Evolutionary conservation across 1,140 invertebrate genomes (phyloP).

Genomic region (Macrobrachium rosenbergii): DNA sequence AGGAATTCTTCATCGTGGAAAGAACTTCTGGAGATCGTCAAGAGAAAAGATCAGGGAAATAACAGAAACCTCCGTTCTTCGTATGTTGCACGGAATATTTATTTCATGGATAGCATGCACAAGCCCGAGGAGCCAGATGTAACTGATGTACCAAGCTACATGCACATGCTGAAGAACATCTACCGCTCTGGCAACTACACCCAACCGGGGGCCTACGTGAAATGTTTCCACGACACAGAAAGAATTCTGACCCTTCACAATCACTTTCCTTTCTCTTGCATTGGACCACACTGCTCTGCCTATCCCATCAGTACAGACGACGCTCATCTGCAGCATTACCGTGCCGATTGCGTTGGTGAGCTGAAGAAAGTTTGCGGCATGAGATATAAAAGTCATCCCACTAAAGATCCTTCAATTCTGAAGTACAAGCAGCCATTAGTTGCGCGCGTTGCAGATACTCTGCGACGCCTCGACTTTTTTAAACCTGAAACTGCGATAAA

Average conservation of each 20-base stretch:
- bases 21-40: slow-evolving; percentile 81
- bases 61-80: slow-evolving; percentile 84
- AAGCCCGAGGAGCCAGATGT: slow-evolving; percentile 87
- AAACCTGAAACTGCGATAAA: slow-evolving; percentile 13
- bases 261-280: slow-evolving; percentile 90
- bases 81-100: slow-evolving; percentile 94
- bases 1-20: slow-evolving; percentile 76
- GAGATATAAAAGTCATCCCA: slow-evolving; percentile 84
- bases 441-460: slow-evolving; percentile 69
- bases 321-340: slow-evolving; percentile 93
- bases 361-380: slow-evolving; percentile 85
- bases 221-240: slow-evolving; percentile 94
- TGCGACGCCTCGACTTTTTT: slow-evolving; percentile 50
- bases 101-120: slow-evolving; percentile 91
- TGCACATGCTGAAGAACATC: slow-evolving; percentile 96
- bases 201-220: slow-evolving; percentile 93
- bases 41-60: slow-evolving; percentile 76
- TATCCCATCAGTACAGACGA: slow-evolving; percentile 86
- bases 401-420: slow-evolving; percentile 90
- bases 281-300: slow-evolving; percentile 87
- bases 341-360: slow-evolving; percentile 91
- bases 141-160: slow-evolving; percentile 84
- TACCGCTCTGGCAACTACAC: slow-evolving; percentile 92
- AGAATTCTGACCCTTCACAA: slow-evolving; percentile 91
- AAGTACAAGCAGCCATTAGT: slow-evolving; percentile 84